A percentile compares a stretch with the other conserved stretches of the same genome.
These are phyloP conservation scores for Alces alces DNA, from an alignment of 2,113 vertebrate species.

Conservation along the genomic window DNA sequence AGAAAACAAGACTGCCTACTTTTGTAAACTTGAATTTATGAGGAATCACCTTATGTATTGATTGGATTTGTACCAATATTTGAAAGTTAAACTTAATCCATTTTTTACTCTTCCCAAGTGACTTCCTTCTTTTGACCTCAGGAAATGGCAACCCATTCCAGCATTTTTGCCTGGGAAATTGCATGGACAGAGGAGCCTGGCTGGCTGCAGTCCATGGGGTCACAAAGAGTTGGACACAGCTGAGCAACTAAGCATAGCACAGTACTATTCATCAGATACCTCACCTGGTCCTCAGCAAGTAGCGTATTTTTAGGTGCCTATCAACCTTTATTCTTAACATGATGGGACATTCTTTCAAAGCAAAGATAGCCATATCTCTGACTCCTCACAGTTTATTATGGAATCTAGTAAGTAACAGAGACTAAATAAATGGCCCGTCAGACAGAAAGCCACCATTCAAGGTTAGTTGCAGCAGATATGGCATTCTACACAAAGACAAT, in stretches of 20 bases:
- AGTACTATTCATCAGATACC: background rate
- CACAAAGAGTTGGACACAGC: rapidly evolving
- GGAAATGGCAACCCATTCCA: background rate
- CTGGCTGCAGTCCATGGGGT: rapidly evolving
- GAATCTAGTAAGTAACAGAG: background rate
- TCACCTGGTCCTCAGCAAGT: background rate
- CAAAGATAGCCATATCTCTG: background rate
- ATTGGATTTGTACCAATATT: background rate
- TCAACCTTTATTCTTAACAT: background rate
- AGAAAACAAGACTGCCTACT: background rate
- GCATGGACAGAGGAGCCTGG: background rate
- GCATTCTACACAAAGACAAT: background rate
- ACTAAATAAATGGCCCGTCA: background rate
- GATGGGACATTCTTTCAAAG: background rate
- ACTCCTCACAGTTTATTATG: background rate
- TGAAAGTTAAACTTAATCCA: background rate
- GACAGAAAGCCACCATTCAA: background rate
- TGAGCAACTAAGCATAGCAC: background rate
- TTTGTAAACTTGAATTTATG: background rate
- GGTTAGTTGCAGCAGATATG: background rate
- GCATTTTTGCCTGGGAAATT: background rate
- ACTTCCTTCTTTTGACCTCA: background rate
- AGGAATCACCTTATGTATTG: background rate
- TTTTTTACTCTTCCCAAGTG: background rate
- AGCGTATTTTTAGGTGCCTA: background rate